Base-by-base conservation (phyloP, 2,113 vertebrate species). In the Mesembrinibis cayennensis region DNA sequence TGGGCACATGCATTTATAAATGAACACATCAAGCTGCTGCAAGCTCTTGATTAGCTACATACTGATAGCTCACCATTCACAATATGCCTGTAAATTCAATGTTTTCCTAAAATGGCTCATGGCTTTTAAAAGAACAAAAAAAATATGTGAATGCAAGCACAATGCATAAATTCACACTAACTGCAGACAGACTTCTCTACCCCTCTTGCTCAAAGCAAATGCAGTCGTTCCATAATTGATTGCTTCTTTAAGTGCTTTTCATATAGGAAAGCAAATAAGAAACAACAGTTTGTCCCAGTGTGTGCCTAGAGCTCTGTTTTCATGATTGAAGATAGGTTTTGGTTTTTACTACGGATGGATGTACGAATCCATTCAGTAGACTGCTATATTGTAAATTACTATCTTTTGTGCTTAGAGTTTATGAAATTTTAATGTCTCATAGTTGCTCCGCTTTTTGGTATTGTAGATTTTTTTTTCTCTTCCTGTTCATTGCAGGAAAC, bases 141-240 rank as follows among this genome's bases (percentile, higher is more conserved):
- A 29, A 45, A 47, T 6, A 40, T 5, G 30, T 11, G 84, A 69
- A 76, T 3, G 15, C 40, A 84, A 32, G 10, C 42, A 53, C 0
- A 10, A 27, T 42, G 81, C 58, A 91, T 91, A 89, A 95, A 95
- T 95, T 82, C 94, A 40, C 78, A 47, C 62, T 95, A 96, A 93
- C 62, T 77, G 74, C 87, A 77, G 93, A 82, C 30, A 86, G 71
- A 50, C 50, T 87, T 61, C 65, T 85, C 77, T 65, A 16, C 11
- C 29, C 61, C 38, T 89, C 61, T 78, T 81, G 73, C 84, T 74
- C 67, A 63, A 61, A 92, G 81, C 47, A 81, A 95, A 61, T 7
- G 30, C 34, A 67, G 21, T 22, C 36, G 4, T 65, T 81, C 53
- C 72, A 69, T 78, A 93, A 94, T 32, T 82, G 90, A 95, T 76